Evolutionary conservation across 1,140 invertebrate species (phyloP), one percentile per base, ranked within the genome.

Genomic region (Caligus rogercresseyi): DNA sequence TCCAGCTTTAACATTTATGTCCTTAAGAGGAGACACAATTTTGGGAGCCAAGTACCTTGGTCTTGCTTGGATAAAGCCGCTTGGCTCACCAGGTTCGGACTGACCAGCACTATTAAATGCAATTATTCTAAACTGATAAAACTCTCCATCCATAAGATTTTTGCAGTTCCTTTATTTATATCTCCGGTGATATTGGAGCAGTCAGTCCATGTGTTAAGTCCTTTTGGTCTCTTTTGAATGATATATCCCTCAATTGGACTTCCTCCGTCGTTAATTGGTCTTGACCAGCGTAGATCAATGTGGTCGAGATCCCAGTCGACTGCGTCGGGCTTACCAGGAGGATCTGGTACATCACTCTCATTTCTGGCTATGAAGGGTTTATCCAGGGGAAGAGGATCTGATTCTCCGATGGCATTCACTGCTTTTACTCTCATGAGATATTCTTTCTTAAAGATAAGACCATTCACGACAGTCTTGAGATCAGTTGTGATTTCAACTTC

Each of bases 191-290:
- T 86, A 69, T 89, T 87, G 52, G 83, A 80, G 20, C 88, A 89
- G 72, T 94, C 92, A 14, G 83, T 81, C 88, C 88, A 86, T 72
- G 86, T 89, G 66, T 81, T 86, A 74, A 78, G 85, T 67, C 89
- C 90, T 71, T 91, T 89, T 71, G 95, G 91, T 73, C 91, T 91
- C 79, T 93, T 93, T 72, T 96, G 89, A 31, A 96, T 81, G 61
- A 94, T 88, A 68, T 94, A 96, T n/a, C 86, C 87, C 23, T 83
- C 87, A 55, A 95, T 81, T 0, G 89, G 89, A 63, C 86, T 82
- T n/a, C 89, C 89, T 63, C 90, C 90, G 71, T 94, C 88, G 58
- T 71, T 71, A 70, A 83, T 84, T 0, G 91, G 90, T 69, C 82
- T 78, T 23, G 80, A 80, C 89, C 89, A 94, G 77, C 87, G 79